These are phyloP conservation scores for Dolichallabes microphthalmus DNA, from an alignment of 2,113 vertebrate species.

Conservation along the genomic window DNA sequence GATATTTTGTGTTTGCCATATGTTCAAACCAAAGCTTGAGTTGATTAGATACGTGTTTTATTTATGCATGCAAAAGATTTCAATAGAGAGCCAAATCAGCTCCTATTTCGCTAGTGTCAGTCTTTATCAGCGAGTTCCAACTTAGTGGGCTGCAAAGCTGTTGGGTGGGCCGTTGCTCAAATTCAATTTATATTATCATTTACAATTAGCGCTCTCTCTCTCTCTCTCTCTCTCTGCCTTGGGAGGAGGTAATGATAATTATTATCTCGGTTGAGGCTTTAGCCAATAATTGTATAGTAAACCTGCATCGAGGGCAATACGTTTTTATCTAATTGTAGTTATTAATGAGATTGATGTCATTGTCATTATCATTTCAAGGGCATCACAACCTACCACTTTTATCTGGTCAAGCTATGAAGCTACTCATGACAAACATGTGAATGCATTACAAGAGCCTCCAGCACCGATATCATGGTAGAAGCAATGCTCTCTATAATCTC, in stretches of 20 bases:
- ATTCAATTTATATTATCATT: conserved; percentile 36
- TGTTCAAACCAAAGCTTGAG: conserved; percentile 33
- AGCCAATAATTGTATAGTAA: conserved; percentile 12
- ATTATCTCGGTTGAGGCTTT: conserved; percentile 17
- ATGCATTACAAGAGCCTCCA: conserved; percentile 2
- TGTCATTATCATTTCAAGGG: not conserved
- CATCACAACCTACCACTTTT: not conserved
- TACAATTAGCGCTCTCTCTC: conserved; percentile 24
- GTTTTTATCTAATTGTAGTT: conserved; percentile 16
- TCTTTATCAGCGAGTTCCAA: conserved; percentile 31
- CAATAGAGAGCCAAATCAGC: conserved; percentile 41
- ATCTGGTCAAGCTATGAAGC: not conserved
- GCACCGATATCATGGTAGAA: not conserved
- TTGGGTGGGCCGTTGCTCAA: conserved; percentile 29
- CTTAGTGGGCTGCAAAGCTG: not conserved
- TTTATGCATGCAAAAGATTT: conserved; percentile 44
- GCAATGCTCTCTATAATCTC: not conserved
- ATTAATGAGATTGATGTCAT: conserved; percentile 19
- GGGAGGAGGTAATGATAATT: conserved; percentile 19
- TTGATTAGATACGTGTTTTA: conserved; percentile 40
- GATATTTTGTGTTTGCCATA: conserved; percentile 41
- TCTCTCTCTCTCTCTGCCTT: not conserved
- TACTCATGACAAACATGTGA: not conserved
- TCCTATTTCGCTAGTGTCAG: conserved; percentile 27
- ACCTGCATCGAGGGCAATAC: not conserved